phyloP scores from a whole-genome alignment of 2,797 vertebrate species.

The Hipposideros larvatus region DNA sequence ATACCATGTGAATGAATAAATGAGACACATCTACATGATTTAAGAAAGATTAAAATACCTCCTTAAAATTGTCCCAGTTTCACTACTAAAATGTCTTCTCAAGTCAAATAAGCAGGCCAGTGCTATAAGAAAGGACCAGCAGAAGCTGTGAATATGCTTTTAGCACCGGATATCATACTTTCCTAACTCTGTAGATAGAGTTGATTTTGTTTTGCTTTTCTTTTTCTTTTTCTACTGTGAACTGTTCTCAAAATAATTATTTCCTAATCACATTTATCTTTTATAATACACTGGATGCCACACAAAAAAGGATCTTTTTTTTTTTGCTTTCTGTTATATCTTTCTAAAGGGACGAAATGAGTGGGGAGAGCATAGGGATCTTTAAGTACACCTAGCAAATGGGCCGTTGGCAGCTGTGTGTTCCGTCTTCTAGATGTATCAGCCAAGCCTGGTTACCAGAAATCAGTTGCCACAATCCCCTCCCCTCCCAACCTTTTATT shows the following conservation, averaged over 20 bases:
- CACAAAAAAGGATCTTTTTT: not conserved
- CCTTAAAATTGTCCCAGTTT: not conserved
- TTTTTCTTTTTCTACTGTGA: not conserved
- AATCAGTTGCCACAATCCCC: not conserved
- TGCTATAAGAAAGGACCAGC: not conserved
- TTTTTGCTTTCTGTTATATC: not conserved
- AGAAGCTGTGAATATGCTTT: not conserved
- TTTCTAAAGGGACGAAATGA: not conserved
- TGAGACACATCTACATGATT: not conserved
- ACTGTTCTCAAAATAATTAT: not conserved
- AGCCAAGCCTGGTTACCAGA: not conserved
- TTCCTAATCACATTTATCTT: not conserved
- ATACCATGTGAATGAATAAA: not conserved
- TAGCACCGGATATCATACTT: not conserved
- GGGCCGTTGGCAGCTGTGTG: not conserved
- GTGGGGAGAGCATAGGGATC: not conserved
- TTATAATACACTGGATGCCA: not conserved
- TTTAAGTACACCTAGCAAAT: not conserved
- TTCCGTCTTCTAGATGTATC: not conserved
- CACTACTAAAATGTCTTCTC: not conserved
- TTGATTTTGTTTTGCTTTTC: not conserved
- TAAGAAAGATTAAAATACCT: not conserved
- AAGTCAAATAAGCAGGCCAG: not conserved
- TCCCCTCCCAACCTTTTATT: not conserved
- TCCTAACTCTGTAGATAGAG: not conserved